Base-by-base conservation (phyloP, 2,113 vertebrate genomes). In the Pandion haliaetus region DNA sequence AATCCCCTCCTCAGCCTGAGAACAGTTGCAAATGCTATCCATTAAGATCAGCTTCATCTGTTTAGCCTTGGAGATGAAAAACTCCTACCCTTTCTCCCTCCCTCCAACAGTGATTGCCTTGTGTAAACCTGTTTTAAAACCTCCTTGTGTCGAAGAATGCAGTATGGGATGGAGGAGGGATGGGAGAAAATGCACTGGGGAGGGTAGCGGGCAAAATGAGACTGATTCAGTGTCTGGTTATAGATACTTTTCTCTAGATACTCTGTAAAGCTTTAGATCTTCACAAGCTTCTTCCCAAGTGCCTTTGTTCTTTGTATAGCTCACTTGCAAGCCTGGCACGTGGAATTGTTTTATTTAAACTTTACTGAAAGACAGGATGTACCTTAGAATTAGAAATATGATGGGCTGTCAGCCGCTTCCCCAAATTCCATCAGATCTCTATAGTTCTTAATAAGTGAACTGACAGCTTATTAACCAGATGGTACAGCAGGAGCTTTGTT, bases 11-110 rank as follows among this genome's bases (percentile, higher is more conserved):
- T 67, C 77, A 88, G 88, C 88, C 92, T 69, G 94, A 98, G 90
- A 97, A 96, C 90, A 93, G 89, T 97, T 98, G 95, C 97, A 98
- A 97, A 97, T 98, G 96, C 95, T 98, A 47, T 96, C 83, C 77
- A 94, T 95, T 97, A 90, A 97, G 92, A 97, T 95, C 91, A 96
- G 79, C 96, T 97, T 98, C 94, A 95, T 96, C 95, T 73, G 31
- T 95, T 94, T 96, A 96, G 85, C 94, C 88, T 97, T 97, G 96
- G 95, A 97, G 95, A 89, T 96, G 54, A 97, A 96, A 96, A 85
- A 59, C 44, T 87, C 81, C 74, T 77, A 12, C 69, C 83, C 49
- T 88, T 85, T 71, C 28, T 91, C 57, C 63, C 72, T 84, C 45
- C 65, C 58, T 79, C 73, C 87, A 94, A 82, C 93, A 97, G 90